Base-by-base conservation (phyloP, 37 sponge, comb jelly and placozoan species). In the Diacarnus erythraeanus region DNA sequence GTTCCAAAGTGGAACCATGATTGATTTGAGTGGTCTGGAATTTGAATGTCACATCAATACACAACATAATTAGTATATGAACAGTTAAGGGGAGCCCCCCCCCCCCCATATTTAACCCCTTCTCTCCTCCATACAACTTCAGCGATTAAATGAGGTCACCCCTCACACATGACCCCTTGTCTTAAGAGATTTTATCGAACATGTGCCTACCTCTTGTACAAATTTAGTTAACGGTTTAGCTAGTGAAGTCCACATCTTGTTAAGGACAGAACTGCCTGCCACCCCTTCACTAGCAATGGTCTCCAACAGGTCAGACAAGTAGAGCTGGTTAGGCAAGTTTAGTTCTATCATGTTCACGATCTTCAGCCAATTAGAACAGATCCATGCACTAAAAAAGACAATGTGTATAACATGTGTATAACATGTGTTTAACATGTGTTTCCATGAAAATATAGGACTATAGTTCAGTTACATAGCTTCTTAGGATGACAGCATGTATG, bases 11-110 rank as follows among this genome's bases (percentile, higher is more conserved):
- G 0, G 67, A 43, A 30, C 78, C 78, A 63, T 66, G 30, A 34
- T 78, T 78, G 47, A 78, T 43, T 38, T 26, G 54, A 25, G 30
- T 78, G 17, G 78, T 78, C 78, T 78, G 78, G 6, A 44, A 2
- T 15, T 12, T 15, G 51, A n/a, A n/a, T n/a, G n/a, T n/a, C n/a
- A n/a, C n/a, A n/a, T n/a, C n/a, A n/a, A n/a, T n/a, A n/a, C n/a
- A n/a, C n/a, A n/a, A n/a, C n/a, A n/a, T n/a, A n/a, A n/a, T n/a
- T n/a, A n/a, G n/a, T n/a, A n/a, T n/a, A n/a, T n/a, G n/a, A 17
- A 54, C 17, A 22, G 57, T 12, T 12, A 31, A n/a, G 23, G 57
- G 54, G 18, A 54, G 56, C 60, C 26, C 60, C 60, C 60, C 18
- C 60, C 60, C 18, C 60, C 60, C 60, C 60, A n/a, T n/a, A n/a